phyloP scores from a whole-genome alignment of 2,797 vertebrate genomes.

The Rhynchonycteris naso region DNA sequence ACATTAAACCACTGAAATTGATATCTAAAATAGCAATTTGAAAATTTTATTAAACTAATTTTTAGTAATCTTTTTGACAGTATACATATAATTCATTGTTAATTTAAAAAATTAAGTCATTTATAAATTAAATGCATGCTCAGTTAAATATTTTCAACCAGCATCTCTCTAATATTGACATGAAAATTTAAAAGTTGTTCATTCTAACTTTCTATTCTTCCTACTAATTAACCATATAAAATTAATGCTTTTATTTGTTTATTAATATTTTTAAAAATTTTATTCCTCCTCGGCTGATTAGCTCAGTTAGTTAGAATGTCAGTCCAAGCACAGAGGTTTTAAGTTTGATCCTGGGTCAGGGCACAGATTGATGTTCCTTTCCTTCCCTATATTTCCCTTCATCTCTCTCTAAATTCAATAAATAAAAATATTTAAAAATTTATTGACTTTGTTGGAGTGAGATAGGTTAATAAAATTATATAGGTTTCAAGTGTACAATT shows the following conservation, averaged over 20 bases:
- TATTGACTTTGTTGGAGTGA: background rate
- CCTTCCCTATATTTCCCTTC: no score
- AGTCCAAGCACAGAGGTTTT: no score
- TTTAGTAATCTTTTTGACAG: background rate
- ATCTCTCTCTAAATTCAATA: no score
- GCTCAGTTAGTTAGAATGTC: no score
- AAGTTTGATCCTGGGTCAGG: no score
- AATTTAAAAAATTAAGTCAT: background rate
- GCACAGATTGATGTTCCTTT: no score
- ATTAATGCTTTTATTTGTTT: background rate
- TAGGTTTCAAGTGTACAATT: background rate
- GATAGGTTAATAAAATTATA: background rate
- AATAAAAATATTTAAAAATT: background rate
- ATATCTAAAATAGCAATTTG: background rate
- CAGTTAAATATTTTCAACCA: background rate
- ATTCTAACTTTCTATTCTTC: background rate
- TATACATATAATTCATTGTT: background rate
- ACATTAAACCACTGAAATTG: background rate
- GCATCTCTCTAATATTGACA: background rate
- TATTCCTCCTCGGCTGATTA: no score
- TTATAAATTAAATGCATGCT: background rate
- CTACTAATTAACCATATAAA: background rate
- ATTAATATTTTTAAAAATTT: background rate
- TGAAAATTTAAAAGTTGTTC: background rate
- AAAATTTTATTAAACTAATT: background rate